Evolutionary conservation across 2,113 vertebrate species (phyloP).

Genomic region (Chelonoidis abingdonii): DNA sequence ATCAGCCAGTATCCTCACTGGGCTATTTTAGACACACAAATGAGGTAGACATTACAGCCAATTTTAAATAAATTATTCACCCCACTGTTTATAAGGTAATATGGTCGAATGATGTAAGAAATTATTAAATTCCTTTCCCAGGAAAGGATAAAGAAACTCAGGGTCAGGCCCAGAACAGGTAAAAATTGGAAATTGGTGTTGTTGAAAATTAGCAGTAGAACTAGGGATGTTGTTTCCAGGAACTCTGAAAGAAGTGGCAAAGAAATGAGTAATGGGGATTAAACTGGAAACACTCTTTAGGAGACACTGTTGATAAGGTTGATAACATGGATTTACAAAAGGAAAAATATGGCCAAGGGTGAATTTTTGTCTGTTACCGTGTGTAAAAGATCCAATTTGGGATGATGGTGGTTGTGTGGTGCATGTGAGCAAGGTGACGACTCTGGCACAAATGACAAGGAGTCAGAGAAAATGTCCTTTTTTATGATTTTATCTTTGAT

Average conservation of each 20-base stretch:
- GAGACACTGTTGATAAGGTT: neutral
- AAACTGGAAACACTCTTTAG: neutral
- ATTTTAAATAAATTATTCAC: neutral
- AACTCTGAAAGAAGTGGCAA: neutral
- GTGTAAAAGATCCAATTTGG: neutral
- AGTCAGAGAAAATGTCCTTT: neutral
- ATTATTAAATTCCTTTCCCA: neutral
- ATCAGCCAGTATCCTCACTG: rapidly evolving
- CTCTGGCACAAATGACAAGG: neutral
- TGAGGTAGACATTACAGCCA: neutral
- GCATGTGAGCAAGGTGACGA: neutral
- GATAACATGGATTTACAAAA: neutral
- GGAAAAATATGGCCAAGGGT: neutral
- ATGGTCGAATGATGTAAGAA: neutral
- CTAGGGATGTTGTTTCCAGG: neutral
- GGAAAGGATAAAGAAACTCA: neutral
- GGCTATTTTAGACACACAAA: neutral
- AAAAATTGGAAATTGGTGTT: neutral
- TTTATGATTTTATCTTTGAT: neutral
- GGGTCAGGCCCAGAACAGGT: neutral
- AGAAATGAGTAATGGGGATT: neutral
- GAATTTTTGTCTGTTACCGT: neutral
- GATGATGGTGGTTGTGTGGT: rapidly evolving
- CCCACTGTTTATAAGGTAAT: neutral
- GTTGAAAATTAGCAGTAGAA: neutral